Percentiles rank a stretch among this genome's conserved stretches.
phyloP scores from a whole-genome alignment of 2,888 invertebrate species.

The Pachydiplax longipennis region DNA sequence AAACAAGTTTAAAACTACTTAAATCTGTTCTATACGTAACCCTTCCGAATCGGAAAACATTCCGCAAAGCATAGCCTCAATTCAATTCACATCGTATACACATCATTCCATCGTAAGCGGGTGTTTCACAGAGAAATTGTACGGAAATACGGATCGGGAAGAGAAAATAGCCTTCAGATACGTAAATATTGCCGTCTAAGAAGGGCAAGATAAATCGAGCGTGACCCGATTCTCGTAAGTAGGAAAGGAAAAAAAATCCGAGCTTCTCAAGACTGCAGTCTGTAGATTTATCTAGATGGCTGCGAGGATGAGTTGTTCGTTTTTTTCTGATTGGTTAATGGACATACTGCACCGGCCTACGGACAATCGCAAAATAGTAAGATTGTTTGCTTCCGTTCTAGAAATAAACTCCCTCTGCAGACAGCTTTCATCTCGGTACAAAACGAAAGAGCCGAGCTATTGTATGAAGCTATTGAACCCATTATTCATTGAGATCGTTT shows the following conservation, averaged over 20 bases:
- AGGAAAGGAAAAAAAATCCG: neutral
- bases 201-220: neutral
- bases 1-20: no score
- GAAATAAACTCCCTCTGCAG: neutral
- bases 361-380: neutral
- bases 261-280: neutral
- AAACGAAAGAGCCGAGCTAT: neutral
- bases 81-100: no score
- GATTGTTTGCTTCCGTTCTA: slow-evolving; percentile 35
- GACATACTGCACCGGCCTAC: neutral
- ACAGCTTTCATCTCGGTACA: neutral
- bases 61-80: no score
- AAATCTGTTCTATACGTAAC: no score
- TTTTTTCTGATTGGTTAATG: slow-evolving; percentile 32
- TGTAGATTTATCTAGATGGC: neutral
- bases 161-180: neutral
- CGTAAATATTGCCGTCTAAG: neutral
- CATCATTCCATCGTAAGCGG: no score
- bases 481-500: no score
- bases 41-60: no score
- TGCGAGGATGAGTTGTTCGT: slow-evolving; percentile 17
- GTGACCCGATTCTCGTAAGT: slow-evolving; percentile 19
- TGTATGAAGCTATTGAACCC: no score
- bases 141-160: neutral
- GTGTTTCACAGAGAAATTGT: no score